Evolutionary conservation across 2,888 invertebrate genomes (phyloP).

Genomic region (Amphimallon solstitiale): DNA sequence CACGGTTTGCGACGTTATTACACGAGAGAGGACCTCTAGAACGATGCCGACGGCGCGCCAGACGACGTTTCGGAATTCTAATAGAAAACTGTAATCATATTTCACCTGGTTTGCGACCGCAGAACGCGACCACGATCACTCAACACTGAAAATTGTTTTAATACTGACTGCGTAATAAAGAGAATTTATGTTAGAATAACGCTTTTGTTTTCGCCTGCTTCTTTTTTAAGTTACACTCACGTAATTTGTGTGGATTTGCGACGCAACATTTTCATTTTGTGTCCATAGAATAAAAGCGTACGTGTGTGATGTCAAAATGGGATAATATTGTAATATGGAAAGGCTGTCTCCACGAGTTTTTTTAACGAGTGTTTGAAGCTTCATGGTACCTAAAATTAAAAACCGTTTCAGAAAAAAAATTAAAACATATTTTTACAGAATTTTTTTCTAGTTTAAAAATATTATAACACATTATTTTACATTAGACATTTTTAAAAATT

Average conservation of each 20-base stretch:
- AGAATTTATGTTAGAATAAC: slow-evolving; percentile 52
- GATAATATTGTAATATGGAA: no score
- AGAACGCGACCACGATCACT: slow-evolving; percentile 48
- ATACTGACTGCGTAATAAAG: slow-evolving; percentile 57
- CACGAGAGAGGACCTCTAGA: slow-evolving; percentile 36
- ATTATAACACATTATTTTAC: no score
- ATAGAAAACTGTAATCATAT: slow-evolving; percentile 59
- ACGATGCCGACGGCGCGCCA: neutral
- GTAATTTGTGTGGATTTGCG: neutral
- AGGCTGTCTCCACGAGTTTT: no score
- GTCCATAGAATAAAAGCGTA: neutral
- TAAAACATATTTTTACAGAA: no score
- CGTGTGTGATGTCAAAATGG: no score
- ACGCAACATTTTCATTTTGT: slow-evolving; percentile 38
- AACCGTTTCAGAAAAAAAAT: no score
- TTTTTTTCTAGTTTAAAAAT: no score
- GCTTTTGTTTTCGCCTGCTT: slow-evolving; percentile 48
- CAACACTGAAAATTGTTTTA: slow-evolving; percentile 59
- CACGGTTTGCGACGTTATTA: slow-evolving; percentile 49
- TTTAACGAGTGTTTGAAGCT: no score
- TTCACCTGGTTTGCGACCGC: slow-evolving; percentile 51
- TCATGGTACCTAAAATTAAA: no score
- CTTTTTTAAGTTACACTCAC: slow-evolving; percentile 24
- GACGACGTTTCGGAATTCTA: slow-evolving; percentile 56
- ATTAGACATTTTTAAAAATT: no score